These are phyloP conservation scores for Trachelus stipa DNA, from an alignment of 2,888 invertebrate genomes.

Conservation along the genomic window DNA sequence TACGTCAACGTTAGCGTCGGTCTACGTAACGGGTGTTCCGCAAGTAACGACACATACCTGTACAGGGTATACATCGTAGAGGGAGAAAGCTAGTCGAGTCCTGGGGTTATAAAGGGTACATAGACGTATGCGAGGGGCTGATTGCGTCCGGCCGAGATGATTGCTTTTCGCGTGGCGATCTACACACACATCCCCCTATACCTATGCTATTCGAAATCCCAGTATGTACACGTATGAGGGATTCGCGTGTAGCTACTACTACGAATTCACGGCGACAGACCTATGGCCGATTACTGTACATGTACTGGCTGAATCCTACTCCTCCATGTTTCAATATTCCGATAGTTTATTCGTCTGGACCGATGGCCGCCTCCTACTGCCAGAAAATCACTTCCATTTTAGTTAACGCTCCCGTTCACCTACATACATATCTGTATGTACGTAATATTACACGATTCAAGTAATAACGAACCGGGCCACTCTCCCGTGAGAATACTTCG, in stretches of 20 bases:
- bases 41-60: not conserved
- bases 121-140: slow-evolving; percentile 49
- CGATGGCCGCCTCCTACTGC: slow-evolving; percentile 45
- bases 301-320: slow-evolving; percentile 11
- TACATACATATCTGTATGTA: not conserved
- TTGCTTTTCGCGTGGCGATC: slow-evolving; percentile 60
- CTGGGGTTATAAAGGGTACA: slow-evolving; percentile 16
- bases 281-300: slow-evolving; percentile 42
- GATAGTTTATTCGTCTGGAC: slow-evolving; percentile 62
- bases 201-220: slow-evolving; percentile 15
- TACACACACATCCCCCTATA: slow-evolving; percentile 31
- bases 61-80: slow-evolving; percentile 11
- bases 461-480: slow-evolving; percentile 13
- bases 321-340: slow-evolving; percentile 59
- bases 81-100: not conserved
- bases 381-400: slow-evolving; percentile 55
- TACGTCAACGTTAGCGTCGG: slow-evolving; percentile 29
- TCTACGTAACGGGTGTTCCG: slow-evolving; percentile 36
- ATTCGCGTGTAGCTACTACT: not conserved
- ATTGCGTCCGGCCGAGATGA: slow-evolving; percentile 66
- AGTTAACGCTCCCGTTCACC: slow-evolving; percentile 39
- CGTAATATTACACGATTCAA: slow-evolving; percentile 26
- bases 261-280: not conserved
- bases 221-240: not conserved
- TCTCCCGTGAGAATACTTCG: not conserved